Conservation (phyloP, 2,113 vertebrate species). For the Sardina pilchardus region DNA sequence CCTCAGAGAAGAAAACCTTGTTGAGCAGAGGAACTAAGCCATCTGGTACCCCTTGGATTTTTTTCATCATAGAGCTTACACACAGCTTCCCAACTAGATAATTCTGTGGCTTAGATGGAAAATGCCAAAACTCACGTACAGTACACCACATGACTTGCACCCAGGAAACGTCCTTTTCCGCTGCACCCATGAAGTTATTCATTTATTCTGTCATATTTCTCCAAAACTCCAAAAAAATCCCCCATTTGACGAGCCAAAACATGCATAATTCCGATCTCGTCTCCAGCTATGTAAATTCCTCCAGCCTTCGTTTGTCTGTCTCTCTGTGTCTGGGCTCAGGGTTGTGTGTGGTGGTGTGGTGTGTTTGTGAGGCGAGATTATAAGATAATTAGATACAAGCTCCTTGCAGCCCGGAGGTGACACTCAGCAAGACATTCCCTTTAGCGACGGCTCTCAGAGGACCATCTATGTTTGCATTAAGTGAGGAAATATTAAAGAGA, state of each 20-base stretch:
- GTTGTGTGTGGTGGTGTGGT: too few relatives aligned
- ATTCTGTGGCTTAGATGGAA: background rate
- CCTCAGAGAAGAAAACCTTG: background rate
- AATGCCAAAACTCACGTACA: background rate
- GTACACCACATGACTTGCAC: background rate
- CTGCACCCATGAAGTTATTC: background rate
- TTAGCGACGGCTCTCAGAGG: constrained; percentile 21
- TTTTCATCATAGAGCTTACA: background rate
- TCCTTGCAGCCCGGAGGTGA: constrained; percentile 21
- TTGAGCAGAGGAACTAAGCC: background rate
- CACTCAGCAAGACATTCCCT: background rate
- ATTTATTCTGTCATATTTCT: background rate
- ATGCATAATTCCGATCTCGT: background rate
- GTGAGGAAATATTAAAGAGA: background rate
- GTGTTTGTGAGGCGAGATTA: constrained; percentile 21
- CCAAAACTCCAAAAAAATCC: background rate
- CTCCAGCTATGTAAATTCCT: background rate
- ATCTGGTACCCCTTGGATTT: background rate
- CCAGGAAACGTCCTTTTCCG: background rate
- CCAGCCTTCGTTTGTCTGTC: background rate
- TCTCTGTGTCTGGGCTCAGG: background rate
- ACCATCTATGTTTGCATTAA: background rate
- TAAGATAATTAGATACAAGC: constrained; percentile 34
- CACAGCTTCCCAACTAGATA: background rate
- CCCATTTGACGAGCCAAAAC: background rate